A percentile compares a stretch with the other conserved stretches of the same genome.
Evolutionary conservation across 2,113 vertebrate genomes (phyloP).

Genomic region (Eptesicus fuscus): DNA sequence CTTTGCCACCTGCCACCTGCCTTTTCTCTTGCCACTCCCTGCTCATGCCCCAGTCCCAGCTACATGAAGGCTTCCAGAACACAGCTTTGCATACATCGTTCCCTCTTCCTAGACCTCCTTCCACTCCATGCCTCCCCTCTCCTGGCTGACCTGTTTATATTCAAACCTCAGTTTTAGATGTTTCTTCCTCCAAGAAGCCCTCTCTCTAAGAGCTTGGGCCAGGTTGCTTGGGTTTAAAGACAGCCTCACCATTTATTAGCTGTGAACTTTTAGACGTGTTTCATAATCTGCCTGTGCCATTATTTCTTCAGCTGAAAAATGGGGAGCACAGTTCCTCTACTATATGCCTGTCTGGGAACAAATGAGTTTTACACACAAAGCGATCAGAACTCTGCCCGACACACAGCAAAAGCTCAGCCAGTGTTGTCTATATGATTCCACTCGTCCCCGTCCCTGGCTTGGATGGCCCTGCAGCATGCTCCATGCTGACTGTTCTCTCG

Average conservation of each 20-base stretch:
- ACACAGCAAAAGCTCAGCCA: background rate
- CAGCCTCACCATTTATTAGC: background rate
- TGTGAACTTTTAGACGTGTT: background rate
- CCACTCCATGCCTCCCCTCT: accelerated
- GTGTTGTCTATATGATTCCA: accelerated
- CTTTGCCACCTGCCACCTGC: background rate
- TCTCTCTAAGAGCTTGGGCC: background rate
- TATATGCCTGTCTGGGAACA: background rate
- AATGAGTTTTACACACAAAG: background rate
- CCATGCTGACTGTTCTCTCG: background rate
- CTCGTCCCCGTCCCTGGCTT: accelerated
- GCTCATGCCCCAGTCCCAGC: background rate
- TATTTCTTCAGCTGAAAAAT: background rate
- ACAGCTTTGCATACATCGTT: background rate
- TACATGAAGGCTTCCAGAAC: background rate
- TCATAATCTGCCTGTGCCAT: background rate
- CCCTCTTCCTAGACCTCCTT: background rate
- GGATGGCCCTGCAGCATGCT: background rate
- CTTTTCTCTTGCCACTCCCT: background rate
- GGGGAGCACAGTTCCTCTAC: background rate
- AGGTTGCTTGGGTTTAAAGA: background rate
- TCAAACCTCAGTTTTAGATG: background rate
- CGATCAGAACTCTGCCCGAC: background rate
- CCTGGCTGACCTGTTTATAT: background rate
- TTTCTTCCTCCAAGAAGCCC: background rate